Evolutionary conservation across 2,888 invertebrate genomes (phyloP), one percentile per base, ranked within the genome.

Genomic region (Hypena proboscidalis): DNA sequence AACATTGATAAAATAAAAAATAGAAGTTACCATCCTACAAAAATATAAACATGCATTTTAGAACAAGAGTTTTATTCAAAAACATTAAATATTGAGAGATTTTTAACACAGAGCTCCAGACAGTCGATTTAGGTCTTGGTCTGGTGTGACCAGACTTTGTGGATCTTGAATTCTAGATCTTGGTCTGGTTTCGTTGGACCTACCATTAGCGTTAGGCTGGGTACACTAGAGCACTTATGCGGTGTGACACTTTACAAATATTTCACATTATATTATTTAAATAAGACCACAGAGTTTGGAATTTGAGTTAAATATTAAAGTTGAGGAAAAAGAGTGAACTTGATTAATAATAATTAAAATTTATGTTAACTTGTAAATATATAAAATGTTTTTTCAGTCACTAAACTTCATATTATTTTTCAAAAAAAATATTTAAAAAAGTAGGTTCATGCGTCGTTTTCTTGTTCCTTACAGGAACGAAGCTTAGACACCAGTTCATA

Each of bases 171-270:
- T n/a, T n/a, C 15, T n/a, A 27, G 21, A 41, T 4, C 4, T 21
- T n/a, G 8, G 6, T 29, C 8, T 11, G 20, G 30, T 34, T 14
- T 34, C 8, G 2, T 23, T 4, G 25, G 23, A 7, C 20, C 38
- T 38, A 38, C 38, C 44, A 45, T 34, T 34, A 29, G 38, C 19
- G 34, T 8, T 11, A 25, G 37, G 22, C 25, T 9, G 15, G 25
- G 20, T 34, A 39, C 38, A 39, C 44, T n/a, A 27, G 15, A 2
- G 20, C 15, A 19, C 19, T 20, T 17, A 19, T 30, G 11, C 44
- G 38, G 4, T 39, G 13, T 39, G 34, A 34, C 30, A 25, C 13
- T 17, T 17, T n/a, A n/a, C n/a, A n/a, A n/a, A n/a, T n/a, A n/a
- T n/a, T n/a, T n/a, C n/a, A n/a, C n/a, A n/a, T n/a, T n/a, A n/a